A percentile compares a stretch with the other conserved stretches of the same genome.
Evolutionary conservation across 1,140 invertebrate species (phyloP).

Genomic region (Whitmania pigra): DNA sequence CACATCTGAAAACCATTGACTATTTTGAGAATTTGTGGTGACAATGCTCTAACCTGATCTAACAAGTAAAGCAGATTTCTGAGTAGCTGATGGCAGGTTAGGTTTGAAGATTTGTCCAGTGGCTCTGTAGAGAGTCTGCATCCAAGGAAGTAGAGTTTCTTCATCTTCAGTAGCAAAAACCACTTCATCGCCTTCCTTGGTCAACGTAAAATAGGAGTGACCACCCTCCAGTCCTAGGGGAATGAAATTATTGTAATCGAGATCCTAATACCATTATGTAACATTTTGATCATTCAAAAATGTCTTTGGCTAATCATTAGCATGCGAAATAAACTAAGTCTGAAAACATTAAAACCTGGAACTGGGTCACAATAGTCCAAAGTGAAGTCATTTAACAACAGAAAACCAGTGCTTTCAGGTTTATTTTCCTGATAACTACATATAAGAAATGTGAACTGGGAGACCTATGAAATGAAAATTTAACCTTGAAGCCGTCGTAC

Average conservation of each 20-base stretch:
- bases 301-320: too few species aligned
- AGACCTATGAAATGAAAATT: slow-evolving; percentile 42
- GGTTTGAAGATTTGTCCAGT: slow-evolving; percentile 98
- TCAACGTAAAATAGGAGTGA: slow-evolving; percentile 80
- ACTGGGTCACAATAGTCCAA: slow-evolving; percentile 85
- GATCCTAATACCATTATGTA: too few species aligned
- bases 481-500: not conserved
- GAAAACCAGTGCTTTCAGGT: slow-evolving; percentile 96
- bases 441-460: slow-evolving; percentile 99
- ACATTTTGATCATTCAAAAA: too few species aligned
- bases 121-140: slow-evolving; percentile 86
- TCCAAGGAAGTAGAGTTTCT: slow-evolving; percentile 94
- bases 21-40: too few species aligned
- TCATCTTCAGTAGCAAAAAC: slow-evolving; percentile 91
- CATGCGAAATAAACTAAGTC: too few species aligned
- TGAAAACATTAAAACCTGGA: not conserved
- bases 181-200: slow-evolving; percentile 92
- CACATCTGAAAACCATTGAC: too few species aligned
- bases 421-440: slow-evolving; percentile 99
- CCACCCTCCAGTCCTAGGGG: slow-evolving; percentile 24
- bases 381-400: slow-evolving; percentile 96
- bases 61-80: not conserved
- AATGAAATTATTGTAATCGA: not conserved
- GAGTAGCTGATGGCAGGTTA: not conserved
- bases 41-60: not conserved